phyloP scores from a whole-genome alignment of 2,888 invertebrate genomes.

The Patella caerulea region DNA sequence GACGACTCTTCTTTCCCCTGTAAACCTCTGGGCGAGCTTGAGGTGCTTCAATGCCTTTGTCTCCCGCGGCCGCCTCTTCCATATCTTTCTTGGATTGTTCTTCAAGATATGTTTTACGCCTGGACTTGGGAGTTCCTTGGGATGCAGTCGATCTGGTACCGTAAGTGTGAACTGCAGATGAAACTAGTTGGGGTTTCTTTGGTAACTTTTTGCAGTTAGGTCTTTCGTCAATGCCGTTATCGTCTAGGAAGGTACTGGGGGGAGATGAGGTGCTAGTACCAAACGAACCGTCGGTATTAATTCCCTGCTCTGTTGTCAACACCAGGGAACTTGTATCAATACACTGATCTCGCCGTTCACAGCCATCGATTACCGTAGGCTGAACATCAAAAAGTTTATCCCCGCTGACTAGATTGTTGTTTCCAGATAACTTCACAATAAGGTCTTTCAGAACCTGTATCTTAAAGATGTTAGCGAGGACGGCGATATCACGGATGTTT shows the following conservation, averaged over 20 bases:
- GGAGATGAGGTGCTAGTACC: not conserved
- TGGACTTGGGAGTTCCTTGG: not conserved
- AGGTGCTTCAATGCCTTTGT: not conserved
- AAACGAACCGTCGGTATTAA: not conserved
- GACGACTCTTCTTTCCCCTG: constrained; percentile 9
- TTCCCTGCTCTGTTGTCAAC: not conserved
- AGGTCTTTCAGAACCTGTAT: constrained; percentile 33
- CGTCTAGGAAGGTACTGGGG: not conserved
- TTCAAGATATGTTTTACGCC: constrained; percentile 9
- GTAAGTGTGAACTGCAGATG: not conserved
- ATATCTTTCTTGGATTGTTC: not conserved
- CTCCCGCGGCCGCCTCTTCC: not conserved
- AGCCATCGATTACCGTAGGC: not conserved
- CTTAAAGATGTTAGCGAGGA: constrained; percentile 38
- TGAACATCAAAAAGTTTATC: not conserved
- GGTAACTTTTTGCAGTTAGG: not conserved
- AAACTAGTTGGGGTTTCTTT: not conserved
- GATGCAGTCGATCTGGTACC: not conserved
- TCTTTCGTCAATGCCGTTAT: not conserved
- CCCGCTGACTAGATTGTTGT: not conserved
- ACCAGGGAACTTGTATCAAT: not conserved
- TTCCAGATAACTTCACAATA: not conserved
- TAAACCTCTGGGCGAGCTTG: not conserved
- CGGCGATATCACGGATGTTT: constrained; percentile 48
- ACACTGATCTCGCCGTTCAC: not conserved